phyloP scores from a whole-genome alignment of 1,140 invertebrate genomes.

The Acromyrmex heyeri region DNA sequence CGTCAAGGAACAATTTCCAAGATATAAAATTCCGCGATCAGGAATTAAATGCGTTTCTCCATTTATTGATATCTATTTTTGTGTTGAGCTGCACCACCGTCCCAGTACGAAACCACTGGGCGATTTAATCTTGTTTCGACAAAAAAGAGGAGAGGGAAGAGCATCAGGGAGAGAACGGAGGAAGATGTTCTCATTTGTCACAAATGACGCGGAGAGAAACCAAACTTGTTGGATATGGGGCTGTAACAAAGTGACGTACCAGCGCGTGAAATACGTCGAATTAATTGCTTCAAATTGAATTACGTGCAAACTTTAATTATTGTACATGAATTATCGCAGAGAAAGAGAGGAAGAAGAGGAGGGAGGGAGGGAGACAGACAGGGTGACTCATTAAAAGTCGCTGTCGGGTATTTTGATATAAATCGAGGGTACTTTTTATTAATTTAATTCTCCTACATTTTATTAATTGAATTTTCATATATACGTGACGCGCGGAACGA shows the following conservation, averaged over 20 bases:
- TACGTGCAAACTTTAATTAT: constrained; percentile 27
- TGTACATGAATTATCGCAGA: constrained; percentile 6
- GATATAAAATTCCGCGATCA: neutral
- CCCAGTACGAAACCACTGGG: neutral
- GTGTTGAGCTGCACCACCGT: neutral
- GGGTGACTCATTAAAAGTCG: neutral
- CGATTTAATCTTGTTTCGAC: constrained; percentile 6
- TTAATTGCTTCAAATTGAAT: constrained; percentile 19
- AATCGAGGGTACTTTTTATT: constrained; percentile 6
- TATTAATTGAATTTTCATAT: constrained; percentile 39
- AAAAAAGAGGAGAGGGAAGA: neutral
- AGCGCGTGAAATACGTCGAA: neutral
- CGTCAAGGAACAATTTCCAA: constrained; percentile 5
- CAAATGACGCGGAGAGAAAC: constrained; percentile 21
- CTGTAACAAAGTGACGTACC: constrained; percentile 14
- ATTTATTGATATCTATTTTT: constrained; percentile 18
- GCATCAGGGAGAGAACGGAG: neutral
- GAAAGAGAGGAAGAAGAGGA: neutral
- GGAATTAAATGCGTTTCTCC: constrained; percentile 16
- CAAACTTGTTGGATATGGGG: constrained; percentile 1
- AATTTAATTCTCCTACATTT: constrained; percentile 2
- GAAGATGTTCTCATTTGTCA: constrained; percentile 33
- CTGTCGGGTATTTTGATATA: neutral
- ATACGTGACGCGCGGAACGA: neutral
- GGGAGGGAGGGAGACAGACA: neutral